Evolutionary conservation across 64 coral and sea anemone genomes (phyloP).

Genomic region (Platygyra sinensis): DNA sequence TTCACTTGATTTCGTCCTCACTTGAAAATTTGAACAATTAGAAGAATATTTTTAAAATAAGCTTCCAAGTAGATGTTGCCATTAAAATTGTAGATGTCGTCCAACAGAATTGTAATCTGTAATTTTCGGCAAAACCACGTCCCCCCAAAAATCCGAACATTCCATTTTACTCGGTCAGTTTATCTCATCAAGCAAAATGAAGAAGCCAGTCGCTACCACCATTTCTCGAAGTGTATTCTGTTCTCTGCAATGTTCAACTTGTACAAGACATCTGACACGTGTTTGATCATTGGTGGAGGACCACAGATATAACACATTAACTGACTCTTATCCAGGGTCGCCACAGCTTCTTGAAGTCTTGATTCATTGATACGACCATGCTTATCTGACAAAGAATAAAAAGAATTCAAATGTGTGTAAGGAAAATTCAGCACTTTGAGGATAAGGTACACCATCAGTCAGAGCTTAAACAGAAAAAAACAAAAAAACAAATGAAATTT

Average conservation of each 20-base stretch:
- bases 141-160: too few relatives aligned
- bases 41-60: too few relatives aligned
- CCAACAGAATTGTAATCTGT: too few relatives aligned
- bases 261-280: constrained; percentile 51
- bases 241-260: constrained; percentile 49
- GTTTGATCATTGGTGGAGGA: constrained; percentile 79
- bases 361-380: constrained; percentile 63
- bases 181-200: neutral
- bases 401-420: neutral
- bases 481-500: too few relatives aligned
- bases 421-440: neutral
- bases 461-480: too few relatives aligned
- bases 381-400: constrained; percentile 31
- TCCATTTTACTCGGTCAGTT: neutral
- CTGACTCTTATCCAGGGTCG: constrained; percentile 39
- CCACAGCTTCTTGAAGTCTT: constrained; percentile 38
- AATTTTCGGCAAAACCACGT: too few relatives aligned
- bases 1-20: neutral
- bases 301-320: constrained; percentile 77
- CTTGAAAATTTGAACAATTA: neutral
- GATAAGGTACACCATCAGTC: too few relatives aligned
- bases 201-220: constrained; percentile 61
- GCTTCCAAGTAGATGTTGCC: too few relatives aligned
- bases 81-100: too few relatives aligned
- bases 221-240: constrained; percentile 91